These are phyloP conservation scores for Pelosia muscerda DNA, from an alignment of 2,888 invertebrate genomes.

Conservation along the genomic window DNA sequence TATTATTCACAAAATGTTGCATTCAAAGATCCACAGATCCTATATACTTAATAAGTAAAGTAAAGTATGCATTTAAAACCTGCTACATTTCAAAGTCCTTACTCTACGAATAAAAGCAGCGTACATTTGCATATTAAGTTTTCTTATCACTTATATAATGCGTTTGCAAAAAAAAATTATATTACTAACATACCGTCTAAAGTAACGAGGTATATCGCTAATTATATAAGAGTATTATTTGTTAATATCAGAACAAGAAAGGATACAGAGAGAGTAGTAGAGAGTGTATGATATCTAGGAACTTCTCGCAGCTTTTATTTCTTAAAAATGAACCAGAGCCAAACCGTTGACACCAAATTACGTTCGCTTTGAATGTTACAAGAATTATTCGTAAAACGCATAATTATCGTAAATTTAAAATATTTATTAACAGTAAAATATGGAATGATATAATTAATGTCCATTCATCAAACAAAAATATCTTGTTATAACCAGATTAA, in stretches of 20 bases:
- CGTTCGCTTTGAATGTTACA: not conserved
- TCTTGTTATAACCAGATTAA: slow-evolving; percentile 41
- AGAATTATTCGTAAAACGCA: not conserved
- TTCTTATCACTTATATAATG: slow-evolving; percentile 28
- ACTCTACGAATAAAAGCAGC: slow-evolving; percentile 19
- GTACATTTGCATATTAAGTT: slow-evolving; percentile 24
- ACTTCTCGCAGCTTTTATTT: no score
- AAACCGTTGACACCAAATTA: no score
- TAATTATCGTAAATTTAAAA: not conserved
- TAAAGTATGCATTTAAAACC: not conserved
- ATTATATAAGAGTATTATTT: slow-evolving; percentile 17
- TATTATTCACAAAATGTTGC: not conserved
- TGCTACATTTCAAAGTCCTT: slow-evolving; percentile 15
- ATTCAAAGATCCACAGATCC: not conserved
- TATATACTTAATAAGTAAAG: not conserved
- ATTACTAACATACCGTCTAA: slow-evolving; percentile 20
- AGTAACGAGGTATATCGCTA: slow-evolving; percentile 12
- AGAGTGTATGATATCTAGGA: no score
- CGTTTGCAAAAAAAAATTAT: slow-evolving; percentile 26
- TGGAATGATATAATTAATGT: not conserved
- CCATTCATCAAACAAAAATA: slow-evolving; percentile 28
- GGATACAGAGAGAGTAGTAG: no score
- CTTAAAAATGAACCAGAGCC: no score
- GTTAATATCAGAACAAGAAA: not conserved
- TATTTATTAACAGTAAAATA: slow-evolving; percentile 9